Percentiles rank a stretch among this genome's conserved stretches.
Conservation (phyloP, 2,797 vertebrate species). For the Peromyscus melanophrys region DNA sequence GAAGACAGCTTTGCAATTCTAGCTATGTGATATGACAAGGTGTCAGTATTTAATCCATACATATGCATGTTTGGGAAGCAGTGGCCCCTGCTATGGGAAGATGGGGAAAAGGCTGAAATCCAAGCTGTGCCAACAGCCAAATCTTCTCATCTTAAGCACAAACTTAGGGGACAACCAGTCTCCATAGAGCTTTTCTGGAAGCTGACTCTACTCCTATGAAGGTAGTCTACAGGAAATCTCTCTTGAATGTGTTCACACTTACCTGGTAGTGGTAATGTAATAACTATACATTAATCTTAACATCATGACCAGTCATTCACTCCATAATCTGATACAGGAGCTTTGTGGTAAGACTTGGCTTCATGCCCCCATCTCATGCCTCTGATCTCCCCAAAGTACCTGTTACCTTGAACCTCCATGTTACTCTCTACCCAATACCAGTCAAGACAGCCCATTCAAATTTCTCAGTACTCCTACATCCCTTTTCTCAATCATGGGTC, state of each 20-base stretch:
- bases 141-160: background rate
- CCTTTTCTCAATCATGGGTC: background rate
- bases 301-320: background rate
- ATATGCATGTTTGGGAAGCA: background rate
- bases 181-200: conserved; percentile 22
- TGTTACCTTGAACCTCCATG: background rate
- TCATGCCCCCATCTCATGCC: background rate
- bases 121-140: background rate
- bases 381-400: background rate
- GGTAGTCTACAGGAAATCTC: background rate
- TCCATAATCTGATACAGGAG: background rate
- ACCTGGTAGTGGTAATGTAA: background rate
- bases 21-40: background rate
- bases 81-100: background rate
- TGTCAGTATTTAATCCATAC: background rate
- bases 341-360: background rate
- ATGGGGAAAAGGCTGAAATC: background rate
- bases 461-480: background rate
- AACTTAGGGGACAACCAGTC: background rate
- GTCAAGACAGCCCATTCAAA: background rate
- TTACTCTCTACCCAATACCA: background rate
- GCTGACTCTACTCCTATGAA: background rate
- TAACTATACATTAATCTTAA: background rate
- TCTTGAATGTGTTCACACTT: background rate
- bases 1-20: background rate